phyloP scores from a whole-genome alignment of 2,888 invertebrate genomes.

The Dicyrtoma fusca region DNA sequence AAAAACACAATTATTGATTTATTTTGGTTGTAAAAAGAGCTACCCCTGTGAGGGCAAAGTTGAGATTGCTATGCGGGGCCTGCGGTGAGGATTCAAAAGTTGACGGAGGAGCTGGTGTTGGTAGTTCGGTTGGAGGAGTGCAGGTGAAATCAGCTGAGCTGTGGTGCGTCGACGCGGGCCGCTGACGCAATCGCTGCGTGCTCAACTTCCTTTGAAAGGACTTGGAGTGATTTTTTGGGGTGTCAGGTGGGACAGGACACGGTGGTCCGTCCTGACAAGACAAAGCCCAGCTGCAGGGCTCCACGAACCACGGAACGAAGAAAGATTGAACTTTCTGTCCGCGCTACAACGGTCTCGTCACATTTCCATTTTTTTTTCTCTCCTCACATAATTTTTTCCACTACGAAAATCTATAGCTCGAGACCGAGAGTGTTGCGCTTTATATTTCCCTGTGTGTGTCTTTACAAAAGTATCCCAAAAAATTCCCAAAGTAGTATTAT shows the following conservation, averaged over 20 bases:
- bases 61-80: too few species aligned
- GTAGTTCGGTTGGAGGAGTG: not conserved
- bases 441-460: too few species aligned
- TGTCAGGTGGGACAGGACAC: too few species aligned
- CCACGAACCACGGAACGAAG: not conserved
- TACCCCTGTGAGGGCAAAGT: too few species aligned
- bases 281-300: not conserved
- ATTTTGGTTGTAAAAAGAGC: too few species aligned
- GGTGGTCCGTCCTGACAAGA: not conserved
- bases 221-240: not conserved
- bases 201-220: not conserved
- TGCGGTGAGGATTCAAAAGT: not conserved
- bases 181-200: constrained; percentile 4
- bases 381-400: too few species aligned
- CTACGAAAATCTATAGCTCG: not conserved
- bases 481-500: too few species aligned
- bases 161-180: constrained; percentile 4
- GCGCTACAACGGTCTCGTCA: not conserved
- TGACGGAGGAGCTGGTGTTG: not conserved
- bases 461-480: too few species aligned
- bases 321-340: not conserved
- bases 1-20: too few species aligned
- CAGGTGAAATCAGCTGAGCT: constrained; percentile 5
- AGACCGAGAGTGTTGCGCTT: not conserved
- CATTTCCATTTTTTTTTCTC: constrained; percentile 3